Evolutionary conservation across 92 coral and sea anemone genomes (phyloP).

Genomic region (Bergia sp.): DNA sequence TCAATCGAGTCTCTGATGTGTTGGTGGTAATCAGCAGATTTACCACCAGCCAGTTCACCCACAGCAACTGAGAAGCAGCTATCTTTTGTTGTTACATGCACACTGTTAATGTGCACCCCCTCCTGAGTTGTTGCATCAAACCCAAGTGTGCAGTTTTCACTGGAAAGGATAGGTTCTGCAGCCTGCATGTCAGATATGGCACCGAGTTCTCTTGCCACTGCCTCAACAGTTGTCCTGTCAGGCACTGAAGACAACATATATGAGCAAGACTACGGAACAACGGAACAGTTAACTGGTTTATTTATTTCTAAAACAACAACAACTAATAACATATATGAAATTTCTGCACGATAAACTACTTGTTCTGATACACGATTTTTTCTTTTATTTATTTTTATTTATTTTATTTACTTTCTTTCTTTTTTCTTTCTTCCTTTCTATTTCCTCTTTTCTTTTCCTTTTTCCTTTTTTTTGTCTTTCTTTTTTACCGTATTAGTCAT

Average conservation of each 20-base stretch:
- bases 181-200: background rate
- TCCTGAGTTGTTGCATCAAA: background rate
- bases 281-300: background rate
- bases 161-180: background rate
- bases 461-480: too few species aligned
- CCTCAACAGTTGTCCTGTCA: background rate
- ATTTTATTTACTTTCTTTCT: background rate
- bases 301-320: background rate
- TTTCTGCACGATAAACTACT: background rate
- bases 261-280: background rate
- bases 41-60: slow-evolving; percentile 34
- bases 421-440: background rate
- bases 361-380: background rate
- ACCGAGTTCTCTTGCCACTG: background rate
- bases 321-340: background rate
- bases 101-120: slow-evolving; percentile 7
- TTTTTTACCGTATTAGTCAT: too few species aligned
- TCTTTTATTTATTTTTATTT: background rate
- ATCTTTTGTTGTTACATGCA: slow-evolving; percentile 11
- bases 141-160: background rate
- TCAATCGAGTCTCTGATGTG: slow-evolving; percentile 28
- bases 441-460: background rate
- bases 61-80: slow-evolving; percentile 25
- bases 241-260: slow-evolving; percentile 9
- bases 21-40: slow-evolving; percentile 11